Evolutionary conservation across 2,888 invertebrate species (phyloP).

Genomic region (Chrysomela aeneicollis): DNA sequence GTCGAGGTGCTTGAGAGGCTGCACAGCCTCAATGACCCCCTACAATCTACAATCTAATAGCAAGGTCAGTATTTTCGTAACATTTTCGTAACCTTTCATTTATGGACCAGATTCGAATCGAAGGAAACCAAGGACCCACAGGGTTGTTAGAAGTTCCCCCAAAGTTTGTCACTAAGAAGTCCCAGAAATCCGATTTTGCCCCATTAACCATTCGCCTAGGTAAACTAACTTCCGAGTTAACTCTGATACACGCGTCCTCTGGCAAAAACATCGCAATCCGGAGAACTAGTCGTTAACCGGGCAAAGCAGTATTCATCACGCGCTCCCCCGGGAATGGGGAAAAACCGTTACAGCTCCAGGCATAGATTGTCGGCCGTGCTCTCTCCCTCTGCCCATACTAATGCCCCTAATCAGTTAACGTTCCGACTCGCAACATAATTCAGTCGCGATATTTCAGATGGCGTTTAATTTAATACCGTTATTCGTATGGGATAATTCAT

Average conservation of each 20-base stretch:
- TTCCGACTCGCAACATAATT: slow-evolving; percentile 38
- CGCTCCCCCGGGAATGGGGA: slow-evolving; percentile 45
- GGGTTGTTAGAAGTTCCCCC: too few relatives aligned
- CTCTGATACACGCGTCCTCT: slow-evolving; percentile 51
- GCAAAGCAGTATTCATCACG: slow-evolving; percentile 56
- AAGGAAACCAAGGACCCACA: too few relatives aligned
- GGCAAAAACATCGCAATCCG: slow-evolving; percentile 56
- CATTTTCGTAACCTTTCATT: too few relatives aligned
- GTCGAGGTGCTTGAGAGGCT: too few relatives aligned
- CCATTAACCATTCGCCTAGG: background rate
- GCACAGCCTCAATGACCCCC: too few relatives aligned
- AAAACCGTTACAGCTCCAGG: slow-evolving; percentile 36
- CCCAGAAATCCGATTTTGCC: background rate
- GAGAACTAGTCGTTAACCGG: slow-evolving; percentile 49
- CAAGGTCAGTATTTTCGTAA: too few relatives aligned
- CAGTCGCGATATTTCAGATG: slow-evolving; percentile 35
- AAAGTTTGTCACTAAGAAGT: too few relatives aligned
- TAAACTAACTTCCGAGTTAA: slow-evolving; percentile 35
- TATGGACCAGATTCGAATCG: too few relatives aligned
- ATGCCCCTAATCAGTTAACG: slow-evolving; percentile 46
- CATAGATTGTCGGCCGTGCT: slow-evolving; percentile 19
- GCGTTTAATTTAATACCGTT: background rate
- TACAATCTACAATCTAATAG: too few relatives aligned
- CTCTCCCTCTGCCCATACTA: slow-evolving; percentile 42
- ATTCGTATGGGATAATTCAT: background rate